A percentile compares a stretch with the other conserved stretches of the same genome.
These are phyloP conservation scores for Athripsodes cinereus DNA, from an alignment of 2,888 invertebrate species.

Conservation along the genomic window DNA sequence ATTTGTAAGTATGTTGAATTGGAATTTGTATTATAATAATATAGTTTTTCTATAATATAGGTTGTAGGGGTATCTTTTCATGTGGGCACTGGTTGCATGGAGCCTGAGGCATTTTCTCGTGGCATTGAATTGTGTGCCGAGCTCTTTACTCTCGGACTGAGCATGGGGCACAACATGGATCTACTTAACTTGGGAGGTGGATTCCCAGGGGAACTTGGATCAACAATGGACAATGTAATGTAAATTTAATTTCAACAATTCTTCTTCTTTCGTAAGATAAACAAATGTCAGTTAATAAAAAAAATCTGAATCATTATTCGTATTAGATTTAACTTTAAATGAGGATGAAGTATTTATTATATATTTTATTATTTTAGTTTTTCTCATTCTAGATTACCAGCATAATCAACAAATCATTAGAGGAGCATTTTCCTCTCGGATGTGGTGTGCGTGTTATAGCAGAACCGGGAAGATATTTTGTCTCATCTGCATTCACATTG, in stretches of 20 bases:
- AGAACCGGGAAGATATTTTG: constrained; percentile 95
- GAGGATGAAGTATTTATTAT: background rate
- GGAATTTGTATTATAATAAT: too few species aligned
- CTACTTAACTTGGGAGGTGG: constrained; percentile 89
- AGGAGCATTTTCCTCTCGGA: constrained; percentile 69
- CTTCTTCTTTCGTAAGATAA: too few species aligned
- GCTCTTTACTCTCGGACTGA: constrained; percentile 66
- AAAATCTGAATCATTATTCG: too few species aligned
- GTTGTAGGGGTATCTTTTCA: constrained; percentile 78
- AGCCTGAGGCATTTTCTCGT: constrained; percentile 71
- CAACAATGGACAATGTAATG: constrained; percentile 61
- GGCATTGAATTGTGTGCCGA: constrained; percentile 68
- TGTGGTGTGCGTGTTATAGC: constrained; percentile 76
- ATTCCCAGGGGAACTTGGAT: constrained; percentile 71
- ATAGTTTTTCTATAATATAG: background rate
- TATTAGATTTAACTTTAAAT: background rate
- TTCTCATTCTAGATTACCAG: constrained; percentile 57
- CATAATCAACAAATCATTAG: constrained; percentile 73
- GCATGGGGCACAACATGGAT: constrained; percentile 69
- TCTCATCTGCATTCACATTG: constrained; percentile 90
- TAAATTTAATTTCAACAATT: too few species aligned
- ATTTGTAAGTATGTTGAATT: too few species aligned
- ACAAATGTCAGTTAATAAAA: too few species aligned
- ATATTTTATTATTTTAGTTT: background rate
- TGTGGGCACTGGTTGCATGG: constrained; percentile 88